phyloP scores from a whole-genome alignment of 2,113 vertebrate genomes.

The Enhydra lutris region DNA sequence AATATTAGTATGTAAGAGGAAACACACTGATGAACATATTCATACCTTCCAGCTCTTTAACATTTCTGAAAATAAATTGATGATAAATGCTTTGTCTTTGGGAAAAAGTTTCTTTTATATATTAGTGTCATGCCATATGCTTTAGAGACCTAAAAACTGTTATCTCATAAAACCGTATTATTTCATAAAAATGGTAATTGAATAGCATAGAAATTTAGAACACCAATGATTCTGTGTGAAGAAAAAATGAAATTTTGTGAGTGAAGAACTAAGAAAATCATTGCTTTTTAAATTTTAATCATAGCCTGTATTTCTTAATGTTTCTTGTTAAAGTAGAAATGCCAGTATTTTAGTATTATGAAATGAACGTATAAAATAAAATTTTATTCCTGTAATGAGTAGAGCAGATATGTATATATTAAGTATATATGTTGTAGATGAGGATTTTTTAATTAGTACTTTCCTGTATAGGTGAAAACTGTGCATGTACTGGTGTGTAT shows the following conservation, averaged over 20 bases:
- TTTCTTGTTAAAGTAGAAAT: conserved; percentile 42
- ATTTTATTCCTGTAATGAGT: conserved; percentile 5
- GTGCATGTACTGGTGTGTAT: neutral
- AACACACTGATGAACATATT: neutral
- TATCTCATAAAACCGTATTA: neutral
- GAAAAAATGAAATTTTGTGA: conserved; percentile 9
- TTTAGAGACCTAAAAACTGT: neutral
- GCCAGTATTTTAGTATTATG: neutral
- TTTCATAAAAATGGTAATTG: neutral
- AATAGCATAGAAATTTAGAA: conserved; percentile 19
- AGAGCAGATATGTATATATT: conserved; percentile 19
- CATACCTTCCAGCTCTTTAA: conserved; percentile 9
- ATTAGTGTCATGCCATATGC: neutral
- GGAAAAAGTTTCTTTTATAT: neutral
- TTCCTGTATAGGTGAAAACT: neutral
- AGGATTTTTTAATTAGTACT: conserved; percentile 16
- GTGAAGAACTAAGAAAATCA: conserved; percentile 21
- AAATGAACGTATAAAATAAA: neutral
- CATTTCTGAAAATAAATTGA: neutral
- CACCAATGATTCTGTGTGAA: neutral
- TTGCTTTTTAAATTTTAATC: neutral
- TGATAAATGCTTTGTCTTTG: neutral
- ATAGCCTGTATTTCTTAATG: neutral
- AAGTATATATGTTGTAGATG: neutral
- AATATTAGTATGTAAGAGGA: neutral